Base-by-base conservation (phyloP, 1,140 invertebrate genomes). In the Manduca sexta region DNA sequence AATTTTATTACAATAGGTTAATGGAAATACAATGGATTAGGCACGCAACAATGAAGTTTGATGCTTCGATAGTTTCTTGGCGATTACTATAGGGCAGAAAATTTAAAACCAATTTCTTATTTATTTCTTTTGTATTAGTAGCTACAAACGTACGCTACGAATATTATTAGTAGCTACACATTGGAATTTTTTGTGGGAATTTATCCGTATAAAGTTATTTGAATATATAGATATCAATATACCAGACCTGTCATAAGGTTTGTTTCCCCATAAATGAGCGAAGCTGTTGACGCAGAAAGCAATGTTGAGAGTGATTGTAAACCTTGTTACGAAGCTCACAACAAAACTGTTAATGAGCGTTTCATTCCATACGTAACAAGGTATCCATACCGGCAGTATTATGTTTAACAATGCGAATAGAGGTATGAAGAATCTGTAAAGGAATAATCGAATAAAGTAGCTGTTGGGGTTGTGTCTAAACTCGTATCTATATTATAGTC, bases 281-380 rank as follows among this genome's bases (percentile, higher is more conserved):
- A 94, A 91, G 69, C 94, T 96, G 77, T 98, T 98, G 2, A 98
- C 96, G 52, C 93, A 92, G 90, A 96, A 98, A 0, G 96, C 97
- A 52, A 94, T 92, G 72, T 99, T 96, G 0, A 98, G 88, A 0
- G 92, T 95, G 18, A 92, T 86, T 35, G 90, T 91, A 77, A 97
- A 98, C 16, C 97, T 88, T 47, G 93, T 89, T 37, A 96, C 91
- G 58, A 94, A 95, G 53, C 92, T 92, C 1, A 97, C 89, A 83
- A 95, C 94, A 72, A 96, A 96, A 1, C 94, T 92, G 60, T 90
- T 91, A 79, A 90, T 90, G 2, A 94, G 61, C 3, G 86, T 88
- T 82, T 99, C 97, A 31, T 91, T 87, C 96, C 96, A 98, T 50
- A 91, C 91, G 66, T 93, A 92, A 49, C 90, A 91, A 0, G 97